Percentiles rank a stretch among this genome's conserved stretches.
Evolutionary conservation across 1,140 invertebrate species (phyloP).

Genomic region (Brachionus rotundiformis): DNA sequence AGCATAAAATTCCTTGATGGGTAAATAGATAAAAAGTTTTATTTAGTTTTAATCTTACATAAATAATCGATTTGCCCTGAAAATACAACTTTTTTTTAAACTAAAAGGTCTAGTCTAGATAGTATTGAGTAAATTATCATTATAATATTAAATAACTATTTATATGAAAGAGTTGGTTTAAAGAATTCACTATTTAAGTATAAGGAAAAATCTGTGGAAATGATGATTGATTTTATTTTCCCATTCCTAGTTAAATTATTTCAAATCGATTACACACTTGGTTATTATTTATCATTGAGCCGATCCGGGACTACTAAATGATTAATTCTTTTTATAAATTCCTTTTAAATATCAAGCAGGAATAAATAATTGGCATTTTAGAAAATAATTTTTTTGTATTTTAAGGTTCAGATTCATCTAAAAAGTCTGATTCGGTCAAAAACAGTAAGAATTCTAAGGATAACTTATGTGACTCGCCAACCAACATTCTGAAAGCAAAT

Average conservation of each 20-base stretch:
- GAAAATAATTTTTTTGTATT: not conserved
- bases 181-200: too few species aligned
- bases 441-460: slow-evolving; percentile 26
- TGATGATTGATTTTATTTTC: slow-evolving; percentile 2
- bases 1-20: not conserved
- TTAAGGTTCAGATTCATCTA: not conserved
- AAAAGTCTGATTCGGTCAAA: not conserved
- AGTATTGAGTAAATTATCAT: not conserved
- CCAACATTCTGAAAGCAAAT: not conserved
- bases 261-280: not conserved
- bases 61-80: not conserved
- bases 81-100: too few species aligned
- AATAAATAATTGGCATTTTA: not conserved
- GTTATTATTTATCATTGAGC: slow-evolving; percentile 3
- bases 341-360: not conserved
- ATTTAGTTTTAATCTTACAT: not conserved
- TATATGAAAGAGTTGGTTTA: not conserved
- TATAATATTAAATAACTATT: not conserved
- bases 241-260: not conserved
- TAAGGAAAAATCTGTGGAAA: not conserved
- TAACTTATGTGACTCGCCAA: not conserved
- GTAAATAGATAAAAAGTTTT: not conserved
- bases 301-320: not conserved
- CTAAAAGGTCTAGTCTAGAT: not conserved
- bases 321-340: not conserved